A percentile compares a stretch with the other conserved stretches of the same genome.
Evolutionary conservation across 2,888 invertebrate species (phyloP).

Genomic region (Epinotia demarniana): DNA sequence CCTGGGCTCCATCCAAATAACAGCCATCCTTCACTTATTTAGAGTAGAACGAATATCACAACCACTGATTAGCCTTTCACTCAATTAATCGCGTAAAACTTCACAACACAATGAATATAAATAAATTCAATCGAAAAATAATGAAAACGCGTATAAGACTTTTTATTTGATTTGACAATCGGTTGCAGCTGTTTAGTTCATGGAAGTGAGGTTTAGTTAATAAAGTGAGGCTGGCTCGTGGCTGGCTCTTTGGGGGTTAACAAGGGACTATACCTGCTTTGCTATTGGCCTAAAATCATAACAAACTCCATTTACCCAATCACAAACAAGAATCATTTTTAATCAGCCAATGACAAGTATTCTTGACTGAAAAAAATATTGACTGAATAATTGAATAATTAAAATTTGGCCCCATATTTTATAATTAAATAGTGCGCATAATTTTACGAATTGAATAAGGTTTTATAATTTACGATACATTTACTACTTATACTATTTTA

Average conservation of each 20-base stretch:
- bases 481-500: too few species aligned
- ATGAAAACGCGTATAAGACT: slow-evolving; percentile 18
- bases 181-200: slow-evolving; percentile 22
- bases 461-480: too few species aligned
- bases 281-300: slow-evolving; percentile 12
- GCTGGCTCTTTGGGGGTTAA: background rate
- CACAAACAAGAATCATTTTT: background rate
- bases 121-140: slow-evolving; percentile 27
- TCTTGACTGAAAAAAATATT: background rate
- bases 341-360: background rate
- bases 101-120: slow-evolving; percentile 13
- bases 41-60: slow-evolving; percentile 1
- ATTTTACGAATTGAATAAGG: too few species aligned
- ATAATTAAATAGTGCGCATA: too few species aligned
- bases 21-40: slow-evolving; percentile 1
- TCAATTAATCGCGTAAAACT: slow-evolving; percentile 1
- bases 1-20: background rate
- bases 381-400: too few species aligned
- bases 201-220: too few species aligned
- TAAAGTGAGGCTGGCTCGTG: too few species aligned
- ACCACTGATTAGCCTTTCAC: slow-evolving; percentile 10
- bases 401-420: too few species aligned
- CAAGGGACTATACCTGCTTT: background rate
- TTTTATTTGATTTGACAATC: slow-evolving; percentile 25
- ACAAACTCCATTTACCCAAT: background rate